Base-by-base conservation (phyloP, 2,888 invertebrate genomes). In the Herminia tarsipennalis region DNA sequence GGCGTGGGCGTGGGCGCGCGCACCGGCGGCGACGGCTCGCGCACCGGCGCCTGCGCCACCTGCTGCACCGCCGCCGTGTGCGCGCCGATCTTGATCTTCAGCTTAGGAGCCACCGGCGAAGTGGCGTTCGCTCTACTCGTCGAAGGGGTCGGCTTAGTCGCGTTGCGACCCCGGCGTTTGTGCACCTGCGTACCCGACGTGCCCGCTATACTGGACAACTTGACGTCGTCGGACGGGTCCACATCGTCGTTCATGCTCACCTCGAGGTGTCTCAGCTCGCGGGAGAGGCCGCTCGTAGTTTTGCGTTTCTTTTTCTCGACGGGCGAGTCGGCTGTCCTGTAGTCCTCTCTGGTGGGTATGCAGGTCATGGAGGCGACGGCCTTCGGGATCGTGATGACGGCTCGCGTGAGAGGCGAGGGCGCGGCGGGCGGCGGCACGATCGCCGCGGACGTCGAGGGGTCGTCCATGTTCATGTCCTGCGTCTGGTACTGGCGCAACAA, bases 301-400 rank as follows among this genome's bases (percentile, higher is more conserved):
- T 93, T 92, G 43, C 94, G 92, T 42, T 95, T 93, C 70, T 96
- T 95, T 79, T 96, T 95, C 70, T 94, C 94, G 62, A 93, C 89
- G 22, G 94, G 93, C 0, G 93, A 92, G 39, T 95, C 95, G 2
- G 92, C 88, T 5, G 93, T 90, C 70, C 95, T 94, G 72, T 97
- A 96, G 73, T 97, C 97, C 58, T 97, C 96, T 60, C 96, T 93
- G 0, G 97, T 96, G 1, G 97, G 96, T 70, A 97, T 96, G 50
- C 94, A 95, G 0, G 96, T 96, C 95, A 97, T 97, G 5, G 97
- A 97, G 13, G 97, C 96, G 5, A 97, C 96, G 2, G 97, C 97
- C 81, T 97, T 97, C 0, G 97, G 97, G 70, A 97, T 96, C 3
- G 95, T 95, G 41, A 96, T 96, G 18, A 95, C 94, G 2, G 94